Evolutionary conservation across 1,140 invertebrate species (phyloP).

Genomic region (Aphelenchoides fujianensis): DNA sequence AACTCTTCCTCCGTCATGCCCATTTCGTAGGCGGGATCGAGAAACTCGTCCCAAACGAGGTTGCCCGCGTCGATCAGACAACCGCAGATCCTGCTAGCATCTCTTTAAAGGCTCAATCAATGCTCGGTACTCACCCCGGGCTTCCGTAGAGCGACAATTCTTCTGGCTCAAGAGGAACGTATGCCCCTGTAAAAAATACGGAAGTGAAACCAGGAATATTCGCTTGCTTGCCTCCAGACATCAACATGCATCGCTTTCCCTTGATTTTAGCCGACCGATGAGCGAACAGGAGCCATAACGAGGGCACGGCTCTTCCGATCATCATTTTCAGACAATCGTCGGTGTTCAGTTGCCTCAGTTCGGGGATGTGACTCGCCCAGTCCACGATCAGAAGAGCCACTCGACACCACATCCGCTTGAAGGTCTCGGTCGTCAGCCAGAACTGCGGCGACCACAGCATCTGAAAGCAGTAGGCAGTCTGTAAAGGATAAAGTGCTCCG

Average conservation of each 20-base stretch:
- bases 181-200: not conserved
- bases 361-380: constrained; percentile 1
- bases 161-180: constrained; percentile 17
- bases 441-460: not conserved
- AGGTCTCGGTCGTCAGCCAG: not conserved
- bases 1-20: constrained; percentile 3
- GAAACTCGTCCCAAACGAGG: not conserved
- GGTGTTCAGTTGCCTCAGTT: constrained; percentile 11
- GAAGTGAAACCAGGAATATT: too few species aligned
- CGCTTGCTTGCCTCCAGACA: too few species aligned
- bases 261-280: not conserved
- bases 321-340: constrained; percentile 24
- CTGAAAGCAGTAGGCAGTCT: not conserved
- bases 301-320: not conserved
- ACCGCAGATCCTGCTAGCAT: not conserved
- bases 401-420: constrained; percentile 15
- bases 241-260: not conserved
- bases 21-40: not conserved
- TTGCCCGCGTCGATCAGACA: not conserved
- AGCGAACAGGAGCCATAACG: not conserved
- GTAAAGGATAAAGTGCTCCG: too few species aligned
- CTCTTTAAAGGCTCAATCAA: too few species aligned
- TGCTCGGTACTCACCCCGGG: too few species aligned
- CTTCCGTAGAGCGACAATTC: too few species aligned
- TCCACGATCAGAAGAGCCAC: not conserved